phyloP scores from a whole-genome alignment of 2,797 vertebrate species.

The Eurystomus glaucurus region DNA sequence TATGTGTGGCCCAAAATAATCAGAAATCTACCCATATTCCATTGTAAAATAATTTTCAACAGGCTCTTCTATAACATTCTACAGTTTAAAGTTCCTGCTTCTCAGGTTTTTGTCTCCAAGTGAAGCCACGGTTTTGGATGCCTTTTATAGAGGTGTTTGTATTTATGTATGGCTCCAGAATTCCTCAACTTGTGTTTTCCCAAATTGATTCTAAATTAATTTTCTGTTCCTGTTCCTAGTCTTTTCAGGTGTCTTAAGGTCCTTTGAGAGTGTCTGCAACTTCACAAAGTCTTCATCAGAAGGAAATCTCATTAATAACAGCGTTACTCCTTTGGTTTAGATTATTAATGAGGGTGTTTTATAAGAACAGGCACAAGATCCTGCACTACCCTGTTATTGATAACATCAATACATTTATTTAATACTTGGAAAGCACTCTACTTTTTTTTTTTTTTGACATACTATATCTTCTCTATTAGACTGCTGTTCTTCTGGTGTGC shows the following conservation, averaged over 20 bases:
- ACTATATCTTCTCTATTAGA: constrained; percentile 3
- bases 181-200: neutral
- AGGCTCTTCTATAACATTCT: neutral
- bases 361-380: constrained; percentile 17
- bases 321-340: neutral
- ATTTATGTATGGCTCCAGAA: neutral
- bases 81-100: neutral
- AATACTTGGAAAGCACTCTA: neutral
- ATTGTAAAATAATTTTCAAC: neutral
- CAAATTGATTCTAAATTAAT: neutral
- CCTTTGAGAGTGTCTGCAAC: neutral
- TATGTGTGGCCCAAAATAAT: neutral
- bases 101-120: neutral
- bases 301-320: neutral
- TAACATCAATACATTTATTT: constrained; percentile 19
- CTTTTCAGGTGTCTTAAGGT: constrained; percentile 10
- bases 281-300: neutral
- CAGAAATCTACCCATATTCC: neutral
- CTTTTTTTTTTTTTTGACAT: constrained; percentile 20
- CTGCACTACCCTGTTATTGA: neutral
- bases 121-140: neutral
- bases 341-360: constrained; percentile 34
- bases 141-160: neutral
- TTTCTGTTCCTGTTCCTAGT: neutral
- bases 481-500: constrained; percentile 30